Conservation (phyloP, 1,140 invertebrate species). For the Hesperophylax magnus region DNA sequence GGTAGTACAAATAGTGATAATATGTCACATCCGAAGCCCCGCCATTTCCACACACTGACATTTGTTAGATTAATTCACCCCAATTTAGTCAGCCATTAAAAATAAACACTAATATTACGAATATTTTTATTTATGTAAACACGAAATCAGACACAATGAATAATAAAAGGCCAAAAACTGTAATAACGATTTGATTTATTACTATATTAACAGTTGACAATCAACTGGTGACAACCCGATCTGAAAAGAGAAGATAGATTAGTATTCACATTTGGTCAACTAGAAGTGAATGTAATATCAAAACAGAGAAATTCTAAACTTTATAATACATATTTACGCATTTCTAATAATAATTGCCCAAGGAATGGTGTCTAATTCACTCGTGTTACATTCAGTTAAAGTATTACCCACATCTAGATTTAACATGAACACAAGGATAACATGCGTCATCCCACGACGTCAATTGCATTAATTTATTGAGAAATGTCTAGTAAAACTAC, state of each 20-base stretch:
- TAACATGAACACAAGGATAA: slow-evolving; percentile 1
- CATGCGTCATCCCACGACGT: background rate
- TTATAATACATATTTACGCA: slow-evolving; percentile 8
- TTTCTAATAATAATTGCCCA: background rate
- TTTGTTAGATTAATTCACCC: slow-evolving; percentile 3
- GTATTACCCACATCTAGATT: slow-evolving; percentile 21
- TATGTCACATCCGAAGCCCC: slow-evolving; percentile 24
- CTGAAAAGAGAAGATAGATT: slow-evolving; percentile 20
- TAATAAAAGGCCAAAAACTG: slow-evolving; percentile 1
- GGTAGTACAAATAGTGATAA: slow-evolving; percentile 28
- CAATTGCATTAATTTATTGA: background rate
- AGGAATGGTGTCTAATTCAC: slow-evolving; percentile 4
- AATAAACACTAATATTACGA: background rate
- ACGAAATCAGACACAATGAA: background rate
- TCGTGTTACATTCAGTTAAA: background rate
- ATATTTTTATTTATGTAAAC: background rate
- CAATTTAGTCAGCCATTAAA: slow-evolving; percentile 25
- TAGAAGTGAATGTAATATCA: background rate
- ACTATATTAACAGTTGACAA: slow-evolving; percentile 29
- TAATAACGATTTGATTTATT: slow-evolving; percentile 6
- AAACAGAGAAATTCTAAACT: background rate
- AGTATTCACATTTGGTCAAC: background rate
- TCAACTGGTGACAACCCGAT: slow-evolving; percentile 33
- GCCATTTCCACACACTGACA: slow-evolving; percentile 18
- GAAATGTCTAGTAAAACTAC: background rate